Evolutionary conservation across 64 coral and sea anemone genomes (phyloP), one percentile per base, ranked within the genome.

Genomic region (Actinia tenebrosa): DNA sequence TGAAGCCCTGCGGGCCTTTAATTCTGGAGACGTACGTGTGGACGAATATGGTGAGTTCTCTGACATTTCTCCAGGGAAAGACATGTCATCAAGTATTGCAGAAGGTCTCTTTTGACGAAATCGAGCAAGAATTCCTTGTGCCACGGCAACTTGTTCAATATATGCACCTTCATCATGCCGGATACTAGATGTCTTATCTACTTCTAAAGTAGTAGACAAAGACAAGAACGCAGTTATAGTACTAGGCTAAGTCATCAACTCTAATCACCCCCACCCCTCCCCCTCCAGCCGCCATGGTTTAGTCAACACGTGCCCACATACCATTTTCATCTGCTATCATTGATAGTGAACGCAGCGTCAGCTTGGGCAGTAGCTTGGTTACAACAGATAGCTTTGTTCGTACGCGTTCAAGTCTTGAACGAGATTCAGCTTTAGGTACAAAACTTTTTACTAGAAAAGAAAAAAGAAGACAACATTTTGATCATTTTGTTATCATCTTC

Each of bases 351-450:
- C 84, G 84, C 25, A 89, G 85, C 2, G 71, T 87, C 44, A 96
- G 55, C 19, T 86, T 89, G 52, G 94, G 94, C 27, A 96, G 75
- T 16, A 96, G 43, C 58, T 82, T 83, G 22, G 94, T 90, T 26
- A 96, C 91, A 22, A 90, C 88, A 17, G 91, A 87, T 55, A 96
- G 58, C 55, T 96, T 96, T 45, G 94, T 84, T 1, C 86, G 85
- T 3, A 96, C 85, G 26, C 94, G 87, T 15, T 92, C 91, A 53
- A 96, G 80, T 19, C 80, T 87, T 37, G 79, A 59, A 45, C 88
- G 88, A 47, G 89, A 91, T 13, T 60, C 85, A 9, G 94, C 94
- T 44, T 89, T 96, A 23, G 94, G 91, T 89, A 96, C 91, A 53
- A 89, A 87, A 64, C 94, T 92, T 44, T 87, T 89, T 7, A 96